A percentile compares a stretch with the other conserved stretches of the same genome.
These are phyloP conservation scores for Napeogenes sylphis DNA, from an alignment of 2,888 invertebrate species.

Conservation along the genomic window DNA sequence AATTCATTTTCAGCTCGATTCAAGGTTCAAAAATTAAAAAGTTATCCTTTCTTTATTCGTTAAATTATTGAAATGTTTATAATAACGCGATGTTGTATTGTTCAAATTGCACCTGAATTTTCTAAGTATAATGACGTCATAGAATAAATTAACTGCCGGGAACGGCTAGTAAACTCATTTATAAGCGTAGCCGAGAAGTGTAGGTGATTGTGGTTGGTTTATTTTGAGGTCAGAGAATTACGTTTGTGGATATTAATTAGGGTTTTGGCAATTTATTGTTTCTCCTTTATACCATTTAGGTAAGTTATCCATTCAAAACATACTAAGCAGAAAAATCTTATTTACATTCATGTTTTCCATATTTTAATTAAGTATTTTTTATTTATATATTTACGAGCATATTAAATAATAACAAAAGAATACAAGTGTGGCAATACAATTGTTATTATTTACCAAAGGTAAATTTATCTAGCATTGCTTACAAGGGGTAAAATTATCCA, in stretches of 20 bases:
- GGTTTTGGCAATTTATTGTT: slow-evolving; percentile 5
- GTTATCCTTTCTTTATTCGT: slow-evolving; percentile 36
- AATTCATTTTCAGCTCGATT: slow-evolving; percentile 62
- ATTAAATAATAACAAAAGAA: no score
- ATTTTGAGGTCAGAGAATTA: slow-evolving; percentile 3
- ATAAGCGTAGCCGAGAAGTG: not conserved
- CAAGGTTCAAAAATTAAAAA: slow-evolving; percentile 30
- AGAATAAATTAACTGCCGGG: not conserved
- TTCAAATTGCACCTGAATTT: not conserved
- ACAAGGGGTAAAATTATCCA: no score
- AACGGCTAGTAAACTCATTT: slow-evolving; percentile 2
- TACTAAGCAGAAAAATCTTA: not conserved
- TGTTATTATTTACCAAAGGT: no score
- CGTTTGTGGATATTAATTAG: slow-evolving; percentile 5
- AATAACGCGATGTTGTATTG: not conserved
- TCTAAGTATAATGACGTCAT: not conserved
- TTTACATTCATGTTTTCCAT: not conserved
- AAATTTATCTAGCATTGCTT: no score
- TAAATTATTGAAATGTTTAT: not conserved
- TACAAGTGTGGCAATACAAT: no score
- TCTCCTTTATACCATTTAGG: not conserved
- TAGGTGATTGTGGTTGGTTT: slow-evolving; percentile 6
- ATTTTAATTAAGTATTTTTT: not conserved
- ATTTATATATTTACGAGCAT: no score
- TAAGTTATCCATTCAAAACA: not conserved